Evolutionary conservation across 2,888 invertebrate genomes (phyloP).

Genomic region (Mythimna albipuncta): DNA sequence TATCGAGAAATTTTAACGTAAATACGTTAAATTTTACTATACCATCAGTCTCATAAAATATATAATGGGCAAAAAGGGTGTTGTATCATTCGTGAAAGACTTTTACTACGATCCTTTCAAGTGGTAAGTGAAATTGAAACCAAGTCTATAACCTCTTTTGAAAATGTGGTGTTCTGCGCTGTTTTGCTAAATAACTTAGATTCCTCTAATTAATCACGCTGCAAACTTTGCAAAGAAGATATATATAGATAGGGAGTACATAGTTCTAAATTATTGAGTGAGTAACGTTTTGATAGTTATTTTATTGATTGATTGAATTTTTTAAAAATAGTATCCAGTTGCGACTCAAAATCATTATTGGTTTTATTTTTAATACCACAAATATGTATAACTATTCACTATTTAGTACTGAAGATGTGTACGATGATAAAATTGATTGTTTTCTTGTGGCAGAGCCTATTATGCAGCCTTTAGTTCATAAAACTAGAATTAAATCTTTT

Average conservation of each 20-base stretch:
- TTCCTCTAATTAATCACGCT: not conserved
- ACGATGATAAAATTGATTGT: too few relatives aligned
- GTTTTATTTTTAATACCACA: not conserved
- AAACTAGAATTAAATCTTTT: too few relatives aligned
- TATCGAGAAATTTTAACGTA: conserved; percentile 58
- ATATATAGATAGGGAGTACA: not conserved
- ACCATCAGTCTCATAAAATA: conserved; percentile 52
- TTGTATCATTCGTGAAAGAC: conserved; percentile 90
- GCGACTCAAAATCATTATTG: not conserved
- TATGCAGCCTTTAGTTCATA: too few relatives aligned
- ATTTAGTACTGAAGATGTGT: too few relatives aligned
- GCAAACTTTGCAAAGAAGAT: not conserved
- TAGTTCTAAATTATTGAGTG: not conserved
- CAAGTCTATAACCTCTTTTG: conserved; percentile 74
- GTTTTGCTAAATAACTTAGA: not conserved
- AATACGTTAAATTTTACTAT: conserved; percentile 49
- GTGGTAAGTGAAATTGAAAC: conserved; percentile 90
- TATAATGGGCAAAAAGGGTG: conserved; percentile 91
- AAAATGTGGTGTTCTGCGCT: conserved; percentile 58
- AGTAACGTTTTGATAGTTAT: not conserved
- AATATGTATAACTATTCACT: not conserved
- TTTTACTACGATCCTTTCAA: conserved; percentile 94
- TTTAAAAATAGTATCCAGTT: not conserved
- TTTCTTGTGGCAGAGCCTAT: too few relatives aligned
- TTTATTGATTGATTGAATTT: too few relatives aligned